These are phyloP conservation scores for Imbricaverruca yamaguchii DNA, from an alignment of 2,888 invertebrate species.

Conservation along the genomic window DNA sequence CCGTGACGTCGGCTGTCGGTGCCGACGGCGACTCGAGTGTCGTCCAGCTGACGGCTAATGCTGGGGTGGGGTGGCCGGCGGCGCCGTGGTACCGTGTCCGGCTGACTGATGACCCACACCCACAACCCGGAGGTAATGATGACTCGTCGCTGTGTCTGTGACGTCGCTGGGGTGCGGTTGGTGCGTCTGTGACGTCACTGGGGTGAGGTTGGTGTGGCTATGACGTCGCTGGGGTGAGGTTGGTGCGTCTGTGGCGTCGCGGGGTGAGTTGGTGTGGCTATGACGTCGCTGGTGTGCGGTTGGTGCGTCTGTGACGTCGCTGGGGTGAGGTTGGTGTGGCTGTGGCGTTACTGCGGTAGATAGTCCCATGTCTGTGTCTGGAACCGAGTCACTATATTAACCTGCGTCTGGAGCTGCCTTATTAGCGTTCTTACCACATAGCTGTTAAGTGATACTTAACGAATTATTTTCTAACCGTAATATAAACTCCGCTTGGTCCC, in stretches of 20 bases:
- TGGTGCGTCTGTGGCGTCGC: background rate
- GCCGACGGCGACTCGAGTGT: background rate
- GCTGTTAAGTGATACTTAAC: too few species aligned
- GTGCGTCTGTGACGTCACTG: background rate
- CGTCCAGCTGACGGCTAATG: background rate
- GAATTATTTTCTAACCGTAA: too few species aligned
- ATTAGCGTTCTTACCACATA: too few species aligned
- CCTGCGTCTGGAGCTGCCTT: too few species aligned
- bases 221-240: too few species aligned
- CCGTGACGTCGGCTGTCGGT: too few species aligned
- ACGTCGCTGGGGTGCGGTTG: background rate
- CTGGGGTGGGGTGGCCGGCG: background rate
- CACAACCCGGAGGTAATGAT: too few species aligned
- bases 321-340: background rate
- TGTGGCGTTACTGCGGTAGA: background rate
- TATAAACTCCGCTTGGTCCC: too few species aligned
- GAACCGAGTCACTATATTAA: too few species aligned
- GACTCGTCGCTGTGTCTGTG: background rate
- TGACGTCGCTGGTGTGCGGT: too few species aligned
- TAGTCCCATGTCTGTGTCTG: background rate
- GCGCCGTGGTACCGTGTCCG: background rate
- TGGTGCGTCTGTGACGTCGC: too few species aligned
- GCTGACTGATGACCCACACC: too few species aligned
- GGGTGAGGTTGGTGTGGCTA: background rate
- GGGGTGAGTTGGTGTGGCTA: background rate